Conservation (phyloP, 2,888 invertebrate species). For the Lottia gigantea region DNA sequence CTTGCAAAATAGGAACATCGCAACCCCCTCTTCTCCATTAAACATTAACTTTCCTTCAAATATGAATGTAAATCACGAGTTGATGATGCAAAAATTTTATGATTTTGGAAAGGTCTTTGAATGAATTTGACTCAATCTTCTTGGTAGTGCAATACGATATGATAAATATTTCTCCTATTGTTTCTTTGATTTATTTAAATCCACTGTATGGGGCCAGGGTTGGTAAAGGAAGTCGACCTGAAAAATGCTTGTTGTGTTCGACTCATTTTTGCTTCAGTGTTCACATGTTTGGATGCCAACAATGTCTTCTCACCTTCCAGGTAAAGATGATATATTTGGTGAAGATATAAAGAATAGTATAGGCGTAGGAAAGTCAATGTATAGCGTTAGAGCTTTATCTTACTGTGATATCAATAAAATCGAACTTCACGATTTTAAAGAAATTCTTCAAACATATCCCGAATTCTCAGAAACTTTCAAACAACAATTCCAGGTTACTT, state of each 20-base stretch:
- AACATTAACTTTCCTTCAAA: too few species aligned
- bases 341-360: constrained; percentile 56
- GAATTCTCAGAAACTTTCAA: constrained; percentile 66
- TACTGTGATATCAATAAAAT: constrained; percentile 68
- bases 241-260: background rate
- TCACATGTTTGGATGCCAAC: background rate
- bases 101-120: too few species aligned
- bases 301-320: constrained; percentile 39
- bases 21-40: too few species aligned
- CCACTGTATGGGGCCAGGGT: too few species aligned
- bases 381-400: constrained; percentile 64
- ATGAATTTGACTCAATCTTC: too few species aligned
- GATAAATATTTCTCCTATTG: too few species aligned
- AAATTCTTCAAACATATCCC: constrained; percentile 65
- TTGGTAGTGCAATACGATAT: too few species aligned
- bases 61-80: too few species aligned
- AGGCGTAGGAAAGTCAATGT: constrained; percentile 63
- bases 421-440: constrained; percentile 61
- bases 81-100: too few species aligned
- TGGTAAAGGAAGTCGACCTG: too few species aligned
- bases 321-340: constrained; percentile 68
- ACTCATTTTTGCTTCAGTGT: constrained; percentile 16
- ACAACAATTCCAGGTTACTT: constrained; percentile 63
- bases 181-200: too few species aligned
- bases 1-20: too few species aligned